phyloP scores from a whole-genome alignment of 2,888 invertebrate species.

The Caenorhabditis angaria region DNA sequence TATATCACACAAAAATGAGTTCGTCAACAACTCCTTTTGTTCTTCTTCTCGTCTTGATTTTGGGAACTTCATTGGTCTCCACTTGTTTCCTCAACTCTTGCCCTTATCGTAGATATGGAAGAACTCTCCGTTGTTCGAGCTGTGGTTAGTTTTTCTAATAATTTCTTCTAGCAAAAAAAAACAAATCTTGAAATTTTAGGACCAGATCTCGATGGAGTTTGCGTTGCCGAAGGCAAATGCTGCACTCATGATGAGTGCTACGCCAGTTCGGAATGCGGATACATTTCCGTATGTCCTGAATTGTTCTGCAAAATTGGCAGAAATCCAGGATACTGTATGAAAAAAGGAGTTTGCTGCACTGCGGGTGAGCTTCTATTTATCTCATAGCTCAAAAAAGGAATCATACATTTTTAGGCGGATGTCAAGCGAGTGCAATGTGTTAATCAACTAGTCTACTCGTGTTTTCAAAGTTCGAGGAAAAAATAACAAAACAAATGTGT shows the following conservation, averaged over 20 bases:
- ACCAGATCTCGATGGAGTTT: slow-evolving; percentile 53
- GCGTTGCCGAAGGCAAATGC: slow-evolving; percentile 53
- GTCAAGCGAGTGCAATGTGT: slow-evolving; percentile 43
- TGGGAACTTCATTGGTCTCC: slow-evolving; percentile 15
- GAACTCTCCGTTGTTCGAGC: slow-evolving; percentile 52
- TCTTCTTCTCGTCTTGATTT: slow-evolving; percentile 6
- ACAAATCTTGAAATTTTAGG: slow-evolving; percentile 33
- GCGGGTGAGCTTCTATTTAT: slow-evolving; percentile 16
- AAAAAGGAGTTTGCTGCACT: slow-evolving; percentile 46
- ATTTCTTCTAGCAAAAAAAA: not conserved
- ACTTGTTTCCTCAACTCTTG: slow-evolving; percentile 68
- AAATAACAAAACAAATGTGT: not conserved
- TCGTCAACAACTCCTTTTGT: not conserved
- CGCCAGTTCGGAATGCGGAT: slow-evolving; percentile 39
- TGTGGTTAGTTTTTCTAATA: slow-evolving; percentile 44
- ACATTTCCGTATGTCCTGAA: slow-evolving; percentile 38
- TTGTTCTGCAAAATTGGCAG: slow-evolving; percentile 48
- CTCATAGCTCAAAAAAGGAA: not conserved
- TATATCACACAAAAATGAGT: slow-evolving; percentile 5
- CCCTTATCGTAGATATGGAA: slow-evolving; percentile 65
- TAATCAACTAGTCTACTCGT: slow-evolving; percentile 3
- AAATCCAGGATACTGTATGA: slow-evolving; percentile 43
- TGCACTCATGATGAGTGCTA: slow-evolving; percentile 57
- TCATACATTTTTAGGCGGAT: slow-evolving; percentile 32
- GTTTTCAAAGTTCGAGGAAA: not conserved